Conservation (phyloP, 2,113 vertebrate genomes). For the Synchiropus splendidus region DNA sequence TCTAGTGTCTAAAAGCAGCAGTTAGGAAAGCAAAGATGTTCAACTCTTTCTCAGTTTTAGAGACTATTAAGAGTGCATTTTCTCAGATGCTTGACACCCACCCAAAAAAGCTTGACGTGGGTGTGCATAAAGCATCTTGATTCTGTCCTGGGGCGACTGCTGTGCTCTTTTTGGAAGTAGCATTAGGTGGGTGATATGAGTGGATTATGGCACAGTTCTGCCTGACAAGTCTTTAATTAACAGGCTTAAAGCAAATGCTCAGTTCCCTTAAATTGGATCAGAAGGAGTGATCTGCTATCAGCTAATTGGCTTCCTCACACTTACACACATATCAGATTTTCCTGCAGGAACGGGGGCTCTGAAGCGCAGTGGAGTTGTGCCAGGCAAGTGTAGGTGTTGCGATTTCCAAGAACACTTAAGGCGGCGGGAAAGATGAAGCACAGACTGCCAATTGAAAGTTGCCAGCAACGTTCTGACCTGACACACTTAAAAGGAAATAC, state of each 20-base stretch:
- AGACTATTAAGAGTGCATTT: no score
- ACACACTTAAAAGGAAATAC: no score
- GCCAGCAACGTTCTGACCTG: no score
- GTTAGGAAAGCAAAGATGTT: no score
- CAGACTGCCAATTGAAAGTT: no score
- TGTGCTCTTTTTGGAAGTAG: slow-evolving; percentile 36
- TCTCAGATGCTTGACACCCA: no score
- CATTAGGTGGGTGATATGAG: slow-evolving; percentile 47
- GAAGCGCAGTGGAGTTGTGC: slow-evolving; percentile 16
- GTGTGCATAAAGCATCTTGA: no score
- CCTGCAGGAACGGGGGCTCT: slow-evolving; percentile 35
- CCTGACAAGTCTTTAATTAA: slow-evolving; percentile 65
- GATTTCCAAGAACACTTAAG: no score
- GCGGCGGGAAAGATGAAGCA: no score
- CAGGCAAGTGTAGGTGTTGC: neutral
- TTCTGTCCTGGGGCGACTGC: slow-evolving; percentile 25
- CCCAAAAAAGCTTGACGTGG: no score
- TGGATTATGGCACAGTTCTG: slow-evolving; percentile 50
- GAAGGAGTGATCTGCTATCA: slow-evolving; percentile 57
- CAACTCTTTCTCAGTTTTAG: no score
- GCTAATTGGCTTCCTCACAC: slow-evolving; percentile 62
- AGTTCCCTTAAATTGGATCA: slow-evolving; percentile 62
- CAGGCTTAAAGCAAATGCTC: slow-evolving; percentile 67
- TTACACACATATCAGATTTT: slow-evolving; percentile 49
- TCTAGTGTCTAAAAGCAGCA: no score